These are phyloP conservation scores for Dendrolimus pini DNA, from an alignment of 2,888 invertebrate genomes.

Conservation along the genomic window DNA sequence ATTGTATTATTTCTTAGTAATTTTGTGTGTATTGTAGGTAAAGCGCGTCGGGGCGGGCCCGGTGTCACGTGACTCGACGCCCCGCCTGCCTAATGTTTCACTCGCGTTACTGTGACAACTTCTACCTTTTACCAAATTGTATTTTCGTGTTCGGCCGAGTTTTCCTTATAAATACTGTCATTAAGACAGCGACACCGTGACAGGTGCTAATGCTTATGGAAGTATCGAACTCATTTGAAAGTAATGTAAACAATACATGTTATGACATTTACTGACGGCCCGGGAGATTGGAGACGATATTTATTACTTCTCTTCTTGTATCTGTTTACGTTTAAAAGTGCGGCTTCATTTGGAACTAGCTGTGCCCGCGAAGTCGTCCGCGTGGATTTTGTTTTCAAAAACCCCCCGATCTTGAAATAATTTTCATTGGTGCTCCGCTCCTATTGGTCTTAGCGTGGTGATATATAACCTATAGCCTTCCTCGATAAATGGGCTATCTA, in stretches of 20 bases:
- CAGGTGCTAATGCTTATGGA: conserved; percentile 66
- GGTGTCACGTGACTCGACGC: conserved; percentile 37
- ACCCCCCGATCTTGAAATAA: no score
- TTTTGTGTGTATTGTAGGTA: conserved; percentile 38
- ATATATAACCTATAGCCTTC: no score
- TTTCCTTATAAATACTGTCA: conserved; percentile 76
- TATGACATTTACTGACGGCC: conserved; percentile 38
- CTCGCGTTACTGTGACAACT: conserved; percentile 71
- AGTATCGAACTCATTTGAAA: conserved; percentile 57
- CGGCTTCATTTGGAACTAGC: no score
- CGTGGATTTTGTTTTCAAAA: no score
- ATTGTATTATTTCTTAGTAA: conserved; percentile 41
- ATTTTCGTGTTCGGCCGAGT: conserved; percentile 72
- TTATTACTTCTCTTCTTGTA: conserved; percentile 11
- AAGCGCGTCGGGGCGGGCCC: conserved; percentile 28
- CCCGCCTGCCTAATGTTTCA: conserved; percentile 62
- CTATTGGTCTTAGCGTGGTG: no score
- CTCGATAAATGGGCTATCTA: no score
- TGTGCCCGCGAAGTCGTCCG: no score
- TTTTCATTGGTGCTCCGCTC: no score
- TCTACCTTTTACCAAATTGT: conserved; percentile 73
- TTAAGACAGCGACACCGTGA: conserved; percentile 66
- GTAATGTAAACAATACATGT: conserved; percentile 53
- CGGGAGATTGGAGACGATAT: conserved; percentile 27
- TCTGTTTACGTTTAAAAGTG: neutral